Evolutionary conservation across 2,888 invertebrate genomes (phyloP).

Genomic region (Lucinisca nassula): DNA sequence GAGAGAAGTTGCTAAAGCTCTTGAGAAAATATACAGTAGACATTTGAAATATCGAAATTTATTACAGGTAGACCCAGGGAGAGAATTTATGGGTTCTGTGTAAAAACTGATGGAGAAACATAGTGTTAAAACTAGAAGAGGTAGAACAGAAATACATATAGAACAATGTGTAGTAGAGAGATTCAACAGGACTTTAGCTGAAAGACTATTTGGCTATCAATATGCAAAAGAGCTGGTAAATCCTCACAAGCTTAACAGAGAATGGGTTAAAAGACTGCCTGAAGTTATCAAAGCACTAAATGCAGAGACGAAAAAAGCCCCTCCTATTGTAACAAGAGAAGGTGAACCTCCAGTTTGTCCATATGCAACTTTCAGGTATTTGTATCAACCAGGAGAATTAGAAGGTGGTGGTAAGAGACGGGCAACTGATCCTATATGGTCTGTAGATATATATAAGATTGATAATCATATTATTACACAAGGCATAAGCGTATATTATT

Average conservation of each 20-base stretch:
- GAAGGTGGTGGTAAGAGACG: slow-evolving; percentile 57
- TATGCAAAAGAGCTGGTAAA: slow-evolving; percentile 55
- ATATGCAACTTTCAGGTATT: slow-evolving; percentile 42
- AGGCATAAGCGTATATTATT: slow-evolving; percentile 58
- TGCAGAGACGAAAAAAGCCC: slow-evolving; percentile 43
- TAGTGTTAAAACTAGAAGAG: slow-evolving; percentile 51
- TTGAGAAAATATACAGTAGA: slow-evolving; percentile 58
- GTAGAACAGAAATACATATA: slow-evolving; percentile 50
- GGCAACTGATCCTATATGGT: slow-evolving; percentile 67
- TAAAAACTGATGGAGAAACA: slow-evolving; percentile 57
- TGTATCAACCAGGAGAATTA: slow-evolving; percentile 59
- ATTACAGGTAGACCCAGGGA: slow-evolving; percentile 63
- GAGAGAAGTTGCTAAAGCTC: slow-evolving; percentile 59
- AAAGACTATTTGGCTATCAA: slow-evolving; percentile 61
- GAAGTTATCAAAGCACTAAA: slow-evolving; percentile 56
- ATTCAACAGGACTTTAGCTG: slow-evolving; percentile 62
- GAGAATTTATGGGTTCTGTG: slow-evolving; percentile 59
- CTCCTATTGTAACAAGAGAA: slow-evolving; percentile 27
- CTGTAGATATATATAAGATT: slow-evolving; percentile 46
- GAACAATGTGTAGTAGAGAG: slow-evolving; percentile 61
- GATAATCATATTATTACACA: slow-evolving; percentile 48
- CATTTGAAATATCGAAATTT: slow-evolving; percentile 54
- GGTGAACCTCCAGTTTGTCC: slow-evolving; percentile 31
- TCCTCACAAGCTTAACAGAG: slow-evolving; percentile 48
- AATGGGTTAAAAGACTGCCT: slow-evolving; percentile 61